A percentile compares a stretch with the other conserved stretches of the same genome.
phyloP scores from a whole-genome alignment of 2,888 invertebrate genomes.

The Poecilobothrus nobilitatus region DNA sequence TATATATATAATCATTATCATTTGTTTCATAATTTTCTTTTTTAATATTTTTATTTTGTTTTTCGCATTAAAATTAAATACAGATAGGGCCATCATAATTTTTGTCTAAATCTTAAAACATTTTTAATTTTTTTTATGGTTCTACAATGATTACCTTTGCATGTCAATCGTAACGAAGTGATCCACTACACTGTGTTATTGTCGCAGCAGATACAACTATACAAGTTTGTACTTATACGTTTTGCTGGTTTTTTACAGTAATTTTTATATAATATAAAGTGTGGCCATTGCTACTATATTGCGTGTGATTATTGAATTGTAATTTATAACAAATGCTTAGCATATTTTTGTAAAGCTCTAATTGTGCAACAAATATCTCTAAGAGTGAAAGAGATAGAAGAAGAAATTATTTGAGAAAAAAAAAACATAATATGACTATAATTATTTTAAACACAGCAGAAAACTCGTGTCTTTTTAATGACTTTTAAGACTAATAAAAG shows the following conservation, averaged over 20 bases:
- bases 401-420: no score
- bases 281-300: neutral
- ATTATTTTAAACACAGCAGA: no score
- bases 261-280: neutral
- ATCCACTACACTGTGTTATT: neutral
- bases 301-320: constrained; percentile 2
- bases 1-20: neutral
- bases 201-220: neutral
- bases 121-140: neutral
- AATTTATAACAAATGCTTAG: neutral
- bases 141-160: neutral
- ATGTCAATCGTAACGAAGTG: neutral
- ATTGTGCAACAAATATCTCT: no score
- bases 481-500: no score
- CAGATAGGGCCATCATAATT: neutral
- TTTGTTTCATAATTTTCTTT: neutral
- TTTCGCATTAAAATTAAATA: neutral
- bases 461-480: no score
- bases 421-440: no score
- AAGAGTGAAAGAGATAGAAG: no score
- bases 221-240: neutral
- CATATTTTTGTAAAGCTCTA: no score
- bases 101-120: neutral
- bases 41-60: neutral
- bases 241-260: no score